A percentile compares a stretch with the other conserved stretches of the same genome.
Evolutionary conservation across 2,797 vertebrate species (phyloP).

Genomic region (Crax fasciolata): DNA sequence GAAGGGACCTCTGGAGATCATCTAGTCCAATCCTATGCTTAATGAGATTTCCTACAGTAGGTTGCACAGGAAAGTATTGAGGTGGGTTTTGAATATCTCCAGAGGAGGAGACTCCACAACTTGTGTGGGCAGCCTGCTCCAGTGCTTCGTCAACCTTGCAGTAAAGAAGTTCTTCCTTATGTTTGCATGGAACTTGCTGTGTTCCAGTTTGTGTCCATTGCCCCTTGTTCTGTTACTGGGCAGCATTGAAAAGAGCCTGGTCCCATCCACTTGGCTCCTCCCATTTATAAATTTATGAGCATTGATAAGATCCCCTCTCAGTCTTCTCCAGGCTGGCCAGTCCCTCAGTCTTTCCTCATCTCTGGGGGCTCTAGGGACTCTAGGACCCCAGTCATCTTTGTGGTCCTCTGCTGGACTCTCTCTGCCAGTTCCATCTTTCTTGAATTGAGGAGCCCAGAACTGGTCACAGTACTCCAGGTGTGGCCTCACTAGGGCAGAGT

Average conservation of each 20-base stretch:
- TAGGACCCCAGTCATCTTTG: not conserved
- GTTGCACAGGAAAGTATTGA: not conserved
- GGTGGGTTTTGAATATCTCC: not conserved
- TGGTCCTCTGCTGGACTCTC: not conserved
- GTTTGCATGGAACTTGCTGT: not conserved
- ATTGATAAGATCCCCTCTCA: not conserved
- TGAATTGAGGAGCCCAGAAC: not conserved
- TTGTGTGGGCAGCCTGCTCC: not conserved
- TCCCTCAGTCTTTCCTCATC: not conserved
- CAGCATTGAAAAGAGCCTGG: not conserved
- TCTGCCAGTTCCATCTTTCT: not conserved
- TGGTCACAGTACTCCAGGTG: not conserved
- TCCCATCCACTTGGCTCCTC: not conserved
- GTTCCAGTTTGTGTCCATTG: not conserved
- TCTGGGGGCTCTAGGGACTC: not conserved
- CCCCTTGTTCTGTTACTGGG: not conserved
- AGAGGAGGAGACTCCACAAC: not conserved
- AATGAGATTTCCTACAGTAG: not conserved
- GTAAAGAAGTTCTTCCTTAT: not conserved
- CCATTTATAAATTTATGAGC: not conserved
- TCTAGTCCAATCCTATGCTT: not conserved
- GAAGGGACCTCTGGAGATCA: not conserved
- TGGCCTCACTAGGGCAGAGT: not conserved
- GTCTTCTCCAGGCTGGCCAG: not conserved
- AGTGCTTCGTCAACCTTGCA: not conserved